Conservation (phyloP, 1,140 invertebrate genomes). For the Leptinotarsa defecta region DNA sequence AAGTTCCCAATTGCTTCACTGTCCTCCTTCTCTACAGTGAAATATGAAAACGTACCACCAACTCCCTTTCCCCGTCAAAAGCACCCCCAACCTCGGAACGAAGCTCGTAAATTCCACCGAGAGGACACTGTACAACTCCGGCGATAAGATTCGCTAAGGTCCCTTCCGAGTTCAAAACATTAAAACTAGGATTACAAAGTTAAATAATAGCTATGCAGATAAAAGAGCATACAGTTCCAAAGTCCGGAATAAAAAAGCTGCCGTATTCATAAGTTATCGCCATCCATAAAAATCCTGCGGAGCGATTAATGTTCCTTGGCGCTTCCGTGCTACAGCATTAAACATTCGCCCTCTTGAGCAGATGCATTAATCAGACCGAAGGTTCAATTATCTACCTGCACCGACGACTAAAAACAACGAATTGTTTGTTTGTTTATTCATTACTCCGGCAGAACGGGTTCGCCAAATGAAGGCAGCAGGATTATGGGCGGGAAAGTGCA, state of each 20-base stretch:
- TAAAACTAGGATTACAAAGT: slow-evolving; percentile 27
- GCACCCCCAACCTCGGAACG: not conserved
- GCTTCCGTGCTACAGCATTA: slow-evolving; percentile 48
- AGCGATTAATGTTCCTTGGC: slow-evolving; percentile 50
- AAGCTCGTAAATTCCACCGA: not conserved
- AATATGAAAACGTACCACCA: too few relatives aligned
- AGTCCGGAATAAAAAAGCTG: slow-evolving; percentile 26
- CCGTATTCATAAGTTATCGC: slow-evolving; percentile 43
- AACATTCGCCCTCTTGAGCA: slow-evolving; percentile 36
- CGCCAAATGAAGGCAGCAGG: too few relatives aligned
- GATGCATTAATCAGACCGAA: slow-evolving; percentile 41
- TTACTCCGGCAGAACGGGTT: not conserved
- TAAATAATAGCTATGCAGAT: slow-evolving; percentile 32
- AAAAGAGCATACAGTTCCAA: slow-evolving; percentile 31
- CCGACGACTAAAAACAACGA: slow-evolving; percentile 2
- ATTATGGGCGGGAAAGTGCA: too few relatives aligned
- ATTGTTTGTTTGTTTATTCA: slow-evolving; percentile 16
- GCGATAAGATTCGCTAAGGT: slow-evolving; percentile 16
- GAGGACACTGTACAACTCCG: slow-evolving; percentile 1
- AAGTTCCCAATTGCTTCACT: too few relatives aligned
- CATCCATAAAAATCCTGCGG: slow-evolving; percentile 42
- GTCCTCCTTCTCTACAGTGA: too few relatives aligned
- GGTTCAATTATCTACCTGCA: slow-evolving; percentile 40
- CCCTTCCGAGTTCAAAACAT: slow-evolving; percentile 19
- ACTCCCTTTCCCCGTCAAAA: not conserved